These are phyloP conservation scores for Setophaga coronata DNA, from an alignment of 2,113 vertebrate species.

Conservation along the genomic window DNA sequence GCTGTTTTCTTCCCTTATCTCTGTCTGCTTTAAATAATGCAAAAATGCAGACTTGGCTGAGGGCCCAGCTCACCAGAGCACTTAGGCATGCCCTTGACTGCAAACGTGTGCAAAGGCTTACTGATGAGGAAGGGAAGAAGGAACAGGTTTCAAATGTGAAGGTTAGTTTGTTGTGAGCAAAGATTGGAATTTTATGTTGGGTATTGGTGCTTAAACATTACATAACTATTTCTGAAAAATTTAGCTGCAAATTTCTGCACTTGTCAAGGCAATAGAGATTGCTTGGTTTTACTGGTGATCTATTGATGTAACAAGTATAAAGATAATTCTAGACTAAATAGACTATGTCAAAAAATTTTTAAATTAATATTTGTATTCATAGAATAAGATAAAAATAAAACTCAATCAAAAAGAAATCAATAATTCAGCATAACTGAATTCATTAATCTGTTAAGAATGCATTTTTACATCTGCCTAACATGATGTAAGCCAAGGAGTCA, in stretches of 20 bases:
- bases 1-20: not conserved
- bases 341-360: not conserved
- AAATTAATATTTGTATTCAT: not conserved
- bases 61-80: constrained; percentile 29
- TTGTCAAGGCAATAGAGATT: not conserved
- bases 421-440: not conserved
- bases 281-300: not conserved
- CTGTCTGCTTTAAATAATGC: constrained; percentile 19
- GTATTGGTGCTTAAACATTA: not conserved
- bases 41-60: constrained; percentile 18
- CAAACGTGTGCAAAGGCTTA: not conserved
- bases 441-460: not conserved
- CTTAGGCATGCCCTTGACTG: not conserved
- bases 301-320: not conserved
- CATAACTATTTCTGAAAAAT: not conserved
- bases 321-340: not conserved
- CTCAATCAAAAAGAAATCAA: not conserved
- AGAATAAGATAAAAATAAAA: not conserved
- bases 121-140: constrained; percentile 1
- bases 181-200: not conserved
- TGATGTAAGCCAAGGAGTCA: not conserved
- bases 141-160: not conserved
- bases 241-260: not conserved
- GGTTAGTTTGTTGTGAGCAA: not conserved
- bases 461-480: not conserved